Base-by-base conservation (phyloP, 1,140 invertebrate genomes). In the Cephus cinctus region DNA sequence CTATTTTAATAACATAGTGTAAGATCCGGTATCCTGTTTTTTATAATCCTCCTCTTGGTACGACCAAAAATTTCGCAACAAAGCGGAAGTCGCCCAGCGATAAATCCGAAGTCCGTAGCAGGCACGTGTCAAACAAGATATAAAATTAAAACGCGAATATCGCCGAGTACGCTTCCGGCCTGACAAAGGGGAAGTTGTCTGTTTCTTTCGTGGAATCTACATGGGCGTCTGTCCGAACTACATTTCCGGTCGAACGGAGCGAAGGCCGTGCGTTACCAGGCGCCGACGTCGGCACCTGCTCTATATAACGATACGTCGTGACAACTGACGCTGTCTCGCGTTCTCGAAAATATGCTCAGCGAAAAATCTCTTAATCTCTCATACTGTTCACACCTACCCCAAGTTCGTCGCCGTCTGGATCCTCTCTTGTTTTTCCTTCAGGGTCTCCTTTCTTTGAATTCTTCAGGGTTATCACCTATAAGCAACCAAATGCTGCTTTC, bases 61-160 rank as follows among this genome's bases (percentile, higher is more conserved):
- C 27, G 9, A 30, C 27, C 8, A 12, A 12, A 9, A 9, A 6
- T 36, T 36, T 36, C 34, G 34, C 34, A 36, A 36, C 14, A 18
- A 6, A 30, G 14, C 34, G 34, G 34, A 36, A 36, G 34, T 14
- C 34, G 19, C 14, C 14, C 19, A 18, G 34, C 14, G 34, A 36
- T 36, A 36, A 36, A 36, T 36, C 14, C 12, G 3, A 8, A 12
- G 34, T 8, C 12, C 9, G 9, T 11, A 18, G 6, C 9, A 12
- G 34, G 34, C 8, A 36, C 8, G 11, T 11, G 34, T 36, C 34
- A 36, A 36, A 36, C 34, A 14, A 36, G 15, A 36, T 36, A 18
- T 11, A 12, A 36, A 36, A 36, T 36, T 11, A 36, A 12, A 11
- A 18, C 4, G 8, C 34, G 14, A 36, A 36, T 36, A 18, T 18